These are phyloP conservation scores for Misgurnus mizolepis DNA, from an alignment of 2,113 vertebrate genomes.

Conservation along the genomic window DNA sequence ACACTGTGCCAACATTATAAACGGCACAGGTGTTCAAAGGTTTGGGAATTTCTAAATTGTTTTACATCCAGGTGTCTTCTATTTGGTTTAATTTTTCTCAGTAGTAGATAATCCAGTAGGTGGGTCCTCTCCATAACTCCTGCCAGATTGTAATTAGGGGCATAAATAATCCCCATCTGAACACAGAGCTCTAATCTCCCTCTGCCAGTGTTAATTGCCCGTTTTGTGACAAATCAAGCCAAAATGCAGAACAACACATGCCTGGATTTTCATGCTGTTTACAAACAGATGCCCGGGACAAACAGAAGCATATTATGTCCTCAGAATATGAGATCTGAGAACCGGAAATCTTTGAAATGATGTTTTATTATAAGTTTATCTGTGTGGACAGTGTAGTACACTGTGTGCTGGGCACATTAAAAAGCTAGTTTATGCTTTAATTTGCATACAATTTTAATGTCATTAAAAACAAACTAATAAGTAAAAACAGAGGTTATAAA, in stretches of 20 bases:
- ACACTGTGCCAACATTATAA: background rate
- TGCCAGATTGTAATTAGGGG: conserved; percentile 60
- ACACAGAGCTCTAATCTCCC: conserved; percentile 58
- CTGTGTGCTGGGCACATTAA: background rate
- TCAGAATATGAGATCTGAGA: conserved; percentile 20
- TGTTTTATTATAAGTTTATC: background rate
- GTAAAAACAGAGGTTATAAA: too few species aligned
- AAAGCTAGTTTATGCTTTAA: background rate
- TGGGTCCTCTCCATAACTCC: conserved; percentile 35
- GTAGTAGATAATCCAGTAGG: conserved; percentile 57
- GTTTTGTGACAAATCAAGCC: conserved; percentile 63
- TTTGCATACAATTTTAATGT: background rate
- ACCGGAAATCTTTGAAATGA: background rate
- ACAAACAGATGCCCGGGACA: conserved; percentile 47
- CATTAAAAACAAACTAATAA: background rate
- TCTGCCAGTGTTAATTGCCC: conserved; percentile 64
- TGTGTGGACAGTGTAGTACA: too few species aligned
- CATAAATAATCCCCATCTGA: conserved; percentile 53
- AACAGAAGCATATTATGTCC: conserved; percentile 39
- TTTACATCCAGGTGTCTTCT: conserved; percentile 18
- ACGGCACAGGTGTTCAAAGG: conserved; percentile 1
- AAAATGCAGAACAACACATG: conserved; percentile 54
- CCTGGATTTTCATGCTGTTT: conserved; percentile 37
- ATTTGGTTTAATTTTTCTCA: conserved; percentile 41
- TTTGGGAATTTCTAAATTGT: background rate